phyloP scores from a whole-genome alignment of 2,797 vertebrate species.

The Macropodus opercularis region DNA sequence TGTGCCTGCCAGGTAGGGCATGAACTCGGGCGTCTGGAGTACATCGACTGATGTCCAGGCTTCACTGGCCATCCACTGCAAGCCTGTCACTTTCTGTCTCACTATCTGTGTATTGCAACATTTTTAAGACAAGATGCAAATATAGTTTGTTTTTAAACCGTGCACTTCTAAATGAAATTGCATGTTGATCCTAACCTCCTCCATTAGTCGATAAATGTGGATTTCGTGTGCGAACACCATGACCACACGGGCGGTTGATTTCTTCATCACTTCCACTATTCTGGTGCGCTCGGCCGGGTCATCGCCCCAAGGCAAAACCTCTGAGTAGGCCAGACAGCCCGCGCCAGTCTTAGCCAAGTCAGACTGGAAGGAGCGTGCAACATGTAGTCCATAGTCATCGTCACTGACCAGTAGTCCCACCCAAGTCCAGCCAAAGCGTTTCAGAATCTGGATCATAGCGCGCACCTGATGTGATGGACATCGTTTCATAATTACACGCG shows the following conservation, averaged over 20 bases:
- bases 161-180: not conserved
- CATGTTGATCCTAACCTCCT: conserved; percentile 33
- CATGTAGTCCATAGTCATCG: conserved; percentile 76
- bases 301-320: conserved; percentile 65
- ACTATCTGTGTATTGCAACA: conserved; percentile 54
- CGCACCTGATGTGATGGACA: conserved; percentile 37
- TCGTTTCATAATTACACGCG: too few relatives aligned
- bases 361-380: conserved; percentile 58
- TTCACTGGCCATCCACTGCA: conserved; percentile 68
- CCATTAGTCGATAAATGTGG: conserved; percentile 52
- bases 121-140: too few relatives aligned
- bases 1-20: conserved; percentile 55
- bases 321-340: conserved; percentile 69
- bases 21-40: conserved; percentile 51
- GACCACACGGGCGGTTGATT: conserved; percentile 59
- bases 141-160: too few relatives aligned
- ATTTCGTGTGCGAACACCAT: conserved; percentile 61
- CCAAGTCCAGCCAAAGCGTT: conserved; percentile 76
- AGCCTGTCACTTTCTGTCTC: conserved; percentile 59
- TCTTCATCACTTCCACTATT: conserved; percentile 56
- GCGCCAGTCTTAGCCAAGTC: conserved; percentile 37
- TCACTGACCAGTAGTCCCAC: conserved; percentile 72
- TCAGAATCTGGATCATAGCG: conserved; percentile 73
- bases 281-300: conserved; percentile 42
- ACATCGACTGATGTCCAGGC: conserved; percentile 55